phyloP scores from a whole-genome alignment of 64 coral and sea anemone species.

The Montipora efflorescens region DNA sequence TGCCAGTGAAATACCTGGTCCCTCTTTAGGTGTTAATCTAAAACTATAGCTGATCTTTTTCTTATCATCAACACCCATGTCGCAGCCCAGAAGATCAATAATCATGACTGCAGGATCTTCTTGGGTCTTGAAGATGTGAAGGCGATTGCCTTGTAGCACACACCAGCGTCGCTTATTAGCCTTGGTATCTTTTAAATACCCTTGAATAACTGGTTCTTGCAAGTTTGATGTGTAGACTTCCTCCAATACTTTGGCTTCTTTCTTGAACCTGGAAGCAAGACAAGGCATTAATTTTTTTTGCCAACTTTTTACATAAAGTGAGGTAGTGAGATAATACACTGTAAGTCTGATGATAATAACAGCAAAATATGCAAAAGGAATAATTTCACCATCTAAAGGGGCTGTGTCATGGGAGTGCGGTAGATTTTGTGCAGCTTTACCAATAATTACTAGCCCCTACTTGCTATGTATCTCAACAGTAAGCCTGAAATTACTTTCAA shows the following conservation, averaged over 20 bases:
- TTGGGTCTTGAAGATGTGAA: slow-evolving; percentile 89
- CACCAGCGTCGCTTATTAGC: slow-evolving; percentile 80
- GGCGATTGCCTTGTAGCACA: slow-evolving; percentile 82
- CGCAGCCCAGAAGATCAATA: slow-evolving; percentile 75
- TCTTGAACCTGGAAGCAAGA: slow-evolving; percentile 78
- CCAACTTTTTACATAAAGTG: no score
- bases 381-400: no score
- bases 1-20: slow-evolving; percentile 67
- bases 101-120: slow-evolving; percentile 91
- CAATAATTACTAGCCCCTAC: no score
- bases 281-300: background rate
- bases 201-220: slow-evolving; percentile 78
- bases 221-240: slow-evolving; percentile 77
- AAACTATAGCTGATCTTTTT: slow-evolving; percentile 95
- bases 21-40: slow-evolving; percentile 49
- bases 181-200: slow-evolving; percentile 86
- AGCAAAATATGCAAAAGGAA: no score
- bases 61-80: slow-evolving; percentile 93
- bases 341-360: no score
- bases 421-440: no score
- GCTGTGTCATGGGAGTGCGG: no score
- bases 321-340: no score
- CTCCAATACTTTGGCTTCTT: slow-evolving; percentile 73
- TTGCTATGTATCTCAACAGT: no score
- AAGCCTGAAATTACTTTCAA: no score